Percentiles rank a stretch among this genome's conserved stretches.
Conservation (phyloP, 2,113 vertebrate genomes). For the Papio anubis region DNA sequence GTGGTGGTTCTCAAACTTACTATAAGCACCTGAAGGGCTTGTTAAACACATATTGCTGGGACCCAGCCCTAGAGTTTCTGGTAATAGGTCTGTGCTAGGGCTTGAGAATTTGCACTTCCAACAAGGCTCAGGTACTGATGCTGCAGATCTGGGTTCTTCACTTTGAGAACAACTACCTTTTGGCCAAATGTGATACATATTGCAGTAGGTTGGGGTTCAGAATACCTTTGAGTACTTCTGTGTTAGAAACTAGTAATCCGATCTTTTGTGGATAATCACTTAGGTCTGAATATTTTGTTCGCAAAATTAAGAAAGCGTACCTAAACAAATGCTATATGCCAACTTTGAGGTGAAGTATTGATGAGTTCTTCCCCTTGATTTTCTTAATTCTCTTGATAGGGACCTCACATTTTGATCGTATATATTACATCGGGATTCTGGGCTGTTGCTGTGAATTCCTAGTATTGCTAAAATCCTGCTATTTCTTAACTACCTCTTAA, state of each 20-base stretch:
- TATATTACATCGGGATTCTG: neutral
- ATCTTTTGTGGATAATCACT: neutral
- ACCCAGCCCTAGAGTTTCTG: neutral
- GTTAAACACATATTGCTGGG: neutral
- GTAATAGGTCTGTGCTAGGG: neutral
- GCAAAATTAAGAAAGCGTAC: constrained; percentile 11
- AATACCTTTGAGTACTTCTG: constrained; percentile 5
- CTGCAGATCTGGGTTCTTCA: neutral
- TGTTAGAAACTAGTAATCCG: neutral
- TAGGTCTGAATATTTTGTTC: neutral
- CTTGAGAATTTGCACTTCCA: neutral
- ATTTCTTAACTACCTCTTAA: neutral
- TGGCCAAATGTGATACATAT: neutral
- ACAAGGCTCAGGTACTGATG: neutral
- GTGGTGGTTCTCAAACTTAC: neutral
- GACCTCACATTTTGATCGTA: neutral
- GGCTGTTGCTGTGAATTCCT: neutral
- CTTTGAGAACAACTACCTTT: neutral
- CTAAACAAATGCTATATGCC: neutral
- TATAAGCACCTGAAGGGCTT: neutral
- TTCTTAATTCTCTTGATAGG: constrained; percentile 25
- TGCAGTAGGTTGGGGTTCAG: neutral
- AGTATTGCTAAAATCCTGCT: neutral
- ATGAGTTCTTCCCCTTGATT: neutral
- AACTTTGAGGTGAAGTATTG: neutral